Base-by-base conservation (phyloP, 2,888 invertebrate species). In the Petrolisthes cinctipes region DNA sequence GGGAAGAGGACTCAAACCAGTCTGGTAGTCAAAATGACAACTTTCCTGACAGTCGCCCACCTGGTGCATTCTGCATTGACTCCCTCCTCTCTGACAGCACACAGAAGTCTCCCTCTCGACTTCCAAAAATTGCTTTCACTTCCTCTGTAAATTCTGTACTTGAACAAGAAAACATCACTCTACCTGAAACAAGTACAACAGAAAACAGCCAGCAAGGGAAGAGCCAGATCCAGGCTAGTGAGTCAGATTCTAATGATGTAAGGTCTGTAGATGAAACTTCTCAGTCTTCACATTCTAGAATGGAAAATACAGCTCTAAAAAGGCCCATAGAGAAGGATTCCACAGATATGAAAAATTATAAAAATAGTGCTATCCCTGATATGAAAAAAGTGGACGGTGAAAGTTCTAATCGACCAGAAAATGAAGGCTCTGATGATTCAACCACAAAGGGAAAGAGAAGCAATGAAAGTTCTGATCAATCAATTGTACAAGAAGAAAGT, bases 31-130 rank as follows among this genome's bases (percentile, higher is more conserved):
- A 71, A 71, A 4, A 71, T 11, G 20, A n/a, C 6, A 71, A 20
- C 71, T n/a, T 71, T 6, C 71, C 14, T 11, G 71, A 71, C 71
- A 71, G 20, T n/a, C 71, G 71, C 3, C 71, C 71, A 71, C 71
- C 71, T 6, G 71, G 71, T 6, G 20, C 71, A 17, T 71, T 71
- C n/a, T 71, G 71, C 4, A 71, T 71, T 71, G 71, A 71, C n/a
- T 71, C 71, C 20, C 71, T 71, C 20, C 20, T 71, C 17, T 71
- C 71, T n/a, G 71, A 71, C 17, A n/a, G 71, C 20, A n/a, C 11
- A n/a, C 71, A 71, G 71, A 71, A 71, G n/a, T n/a, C 71, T 71
- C 71, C 71, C 14, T 71, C 14, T 71, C 14, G 20, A n/a, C 71
- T n/a, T n/a, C 71, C 14, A n/a, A 71, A 71, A 71, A n/a, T n/a